A percentile compares a stretch with the other conserved stretches of the same genome.
Evolutionary conservation across 2,113 vertebrate species (phyloP).

Genomic region (Pteropus alecto): DNA sequence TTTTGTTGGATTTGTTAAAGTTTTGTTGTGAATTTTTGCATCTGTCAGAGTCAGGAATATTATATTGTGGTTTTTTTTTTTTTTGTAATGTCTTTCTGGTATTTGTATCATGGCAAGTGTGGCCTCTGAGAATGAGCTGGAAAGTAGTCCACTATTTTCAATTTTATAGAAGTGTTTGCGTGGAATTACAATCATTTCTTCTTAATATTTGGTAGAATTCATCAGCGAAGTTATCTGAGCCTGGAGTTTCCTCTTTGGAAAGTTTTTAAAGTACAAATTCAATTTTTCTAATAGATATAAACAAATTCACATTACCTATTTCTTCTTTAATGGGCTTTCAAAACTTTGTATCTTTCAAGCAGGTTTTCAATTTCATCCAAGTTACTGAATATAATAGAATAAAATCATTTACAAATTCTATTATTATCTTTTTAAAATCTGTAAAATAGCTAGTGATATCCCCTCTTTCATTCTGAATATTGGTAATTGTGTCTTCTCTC

Average conservation of each 20-base stretch:
- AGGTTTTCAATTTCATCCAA: not conserved
- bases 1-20: not conserved
- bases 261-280: not conserved
- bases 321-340: slow-evolving; percentile 10
- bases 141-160: not conserved
- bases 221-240: not conserved
- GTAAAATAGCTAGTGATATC: not conserved
- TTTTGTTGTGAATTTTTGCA: slow-evolving; percentile 18
- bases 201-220: not conserved
- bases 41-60: not conserved
- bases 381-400: not conserved
- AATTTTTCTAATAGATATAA: not conserved
- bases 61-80: not conserved
- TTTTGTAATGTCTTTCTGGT: not conserved
- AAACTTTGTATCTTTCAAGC: not conserved
- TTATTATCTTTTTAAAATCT: not conserved
- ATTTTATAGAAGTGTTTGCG: not conserved
- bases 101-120: not conserved
- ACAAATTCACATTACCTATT: not conserved
- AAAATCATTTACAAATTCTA: not conserved
- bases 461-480: not conserved
- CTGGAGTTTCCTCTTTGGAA: not conserved
- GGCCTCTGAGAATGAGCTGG: not conserved
- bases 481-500: not conserved
- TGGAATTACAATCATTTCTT: slow-evolving; percentile 13